A percentile compares a stretch with the other conserved stretches of the same genome.
Evolutionary conservation across 2,113 vertebrate species (phyloP).

Genomic region (Centrocercus urophasianus): DNA sequence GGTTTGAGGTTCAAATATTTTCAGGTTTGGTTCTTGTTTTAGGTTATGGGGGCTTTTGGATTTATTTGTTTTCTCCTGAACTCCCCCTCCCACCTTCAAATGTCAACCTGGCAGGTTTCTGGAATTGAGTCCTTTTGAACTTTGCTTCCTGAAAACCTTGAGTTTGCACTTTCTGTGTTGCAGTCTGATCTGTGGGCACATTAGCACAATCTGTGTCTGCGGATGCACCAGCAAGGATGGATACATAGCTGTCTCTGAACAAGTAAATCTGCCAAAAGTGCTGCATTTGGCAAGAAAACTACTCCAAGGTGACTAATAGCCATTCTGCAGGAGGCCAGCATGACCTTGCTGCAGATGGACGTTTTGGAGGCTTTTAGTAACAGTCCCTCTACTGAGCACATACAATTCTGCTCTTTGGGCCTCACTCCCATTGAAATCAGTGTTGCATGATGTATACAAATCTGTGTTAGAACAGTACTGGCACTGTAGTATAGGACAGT

Average conservation of each 20-base stretch:
- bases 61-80: conserved; percentile 57
- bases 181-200: background rate
- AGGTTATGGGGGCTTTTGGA: conserved; percentile 42
- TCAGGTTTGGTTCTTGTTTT: conserved; percentile 66
- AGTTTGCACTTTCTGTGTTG: conserved; percentile 16
- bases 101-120: conserved; percentile 60
- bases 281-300: conserved; percentile 24
- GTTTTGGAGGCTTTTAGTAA: background rate
- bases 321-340: background rate
- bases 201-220: background rate
- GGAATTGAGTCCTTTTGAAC: conserved; percentile 41
- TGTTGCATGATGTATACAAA: background rate
- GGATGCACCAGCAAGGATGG: background rate
- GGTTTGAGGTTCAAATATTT: conserved; percentile 35
- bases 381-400: background rate
- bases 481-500: background rate
- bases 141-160: conserved; percentile 45
- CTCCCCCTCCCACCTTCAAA: conserved; percentile 57
- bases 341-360: conserved; percentile 23
- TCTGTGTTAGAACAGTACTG: background rate
- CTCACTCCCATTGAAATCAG: background rate
- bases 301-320: background rate
- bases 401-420: background rate
- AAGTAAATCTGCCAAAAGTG: background rate
- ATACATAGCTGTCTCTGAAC: background rate